Conservation (phyloP, 2,888 invertebrate genomes). For the Philopedon plagiatum region DNA sequence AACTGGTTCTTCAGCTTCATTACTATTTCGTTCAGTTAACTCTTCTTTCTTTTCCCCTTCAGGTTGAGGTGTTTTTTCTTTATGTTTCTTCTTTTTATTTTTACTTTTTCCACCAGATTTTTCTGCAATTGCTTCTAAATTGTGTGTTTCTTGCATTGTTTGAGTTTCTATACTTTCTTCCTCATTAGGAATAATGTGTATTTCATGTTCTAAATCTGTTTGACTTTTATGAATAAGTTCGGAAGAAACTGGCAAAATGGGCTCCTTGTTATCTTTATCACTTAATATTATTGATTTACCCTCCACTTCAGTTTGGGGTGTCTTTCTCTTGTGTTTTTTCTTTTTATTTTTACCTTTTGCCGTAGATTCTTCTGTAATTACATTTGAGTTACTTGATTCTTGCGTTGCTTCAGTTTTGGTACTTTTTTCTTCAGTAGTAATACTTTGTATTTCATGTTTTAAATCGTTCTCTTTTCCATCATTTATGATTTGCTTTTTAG, state of each 20-base stretch:
- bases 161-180: too few species aligned
- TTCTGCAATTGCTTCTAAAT: too few species aligned
- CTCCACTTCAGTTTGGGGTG: neutral
- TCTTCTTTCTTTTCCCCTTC: too few species aligned
- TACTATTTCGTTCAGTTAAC: too few species aligned
- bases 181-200: too few species aligned
- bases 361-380: neutral
- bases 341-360: conserved; percentile 18
- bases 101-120: too few species aligned
- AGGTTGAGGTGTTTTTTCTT: too few species aligned
- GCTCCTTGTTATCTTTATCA: neutral
- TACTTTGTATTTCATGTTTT: neutral
- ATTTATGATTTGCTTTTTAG: conserved; percentile 20
- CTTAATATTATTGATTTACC: neutral
- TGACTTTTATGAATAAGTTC: too few species aligned
- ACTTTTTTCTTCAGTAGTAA: neutral
- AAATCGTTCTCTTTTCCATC: neutral
- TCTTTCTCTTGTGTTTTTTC: conserved; percentile 20
- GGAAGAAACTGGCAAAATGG: too few species aligned
- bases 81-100: too few species aligned
- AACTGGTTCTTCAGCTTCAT: neutral
- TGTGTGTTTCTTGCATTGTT: too few species aligned
- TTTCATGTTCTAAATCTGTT: too few species aligned
- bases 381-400: neutral
- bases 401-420: neutral